Base-by-base conservation (phyloP, 1,140 invertebrate genomes). In the Caerostris extrusa region DNA sequence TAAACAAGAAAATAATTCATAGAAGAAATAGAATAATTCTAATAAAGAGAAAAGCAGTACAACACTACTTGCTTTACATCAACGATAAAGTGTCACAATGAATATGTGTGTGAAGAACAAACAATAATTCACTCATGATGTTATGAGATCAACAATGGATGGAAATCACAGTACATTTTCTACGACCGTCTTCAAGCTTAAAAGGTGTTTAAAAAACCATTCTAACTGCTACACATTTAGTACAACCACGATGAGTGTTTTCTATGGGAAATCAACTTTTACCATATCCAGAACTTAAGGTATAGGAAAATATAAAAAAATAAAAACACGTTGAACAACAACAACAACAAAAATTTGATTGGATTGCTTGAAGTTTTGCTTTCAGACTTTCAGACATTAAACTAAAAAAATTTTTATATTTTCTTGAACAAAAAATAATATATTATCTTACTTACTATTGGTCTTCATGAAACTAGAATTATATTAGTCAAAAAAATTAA, bases 111-210 rank as follows among this genome's bases (percentile, higher is more conserved):
- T 77, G 71, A 34, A 19, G 12, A 10, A 50, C 8, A 77, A 77
- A 67, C 50, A 77, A 77, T 50, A 77, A 57, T n/a, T 85, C 83
- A 57, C 83, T 58, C 34, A 85, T 85, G 17, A 85, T 17, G 57
- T 85, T 60, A 85, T 85, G 56, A 85, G 83, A 85, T 58, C 83
- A 85, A 85, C 12, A n/a, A 57, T 85, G 83, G 56, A 85, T 85
- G 83, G 56, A 85, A 60, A 85, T 85, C 83, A 57, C 83, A 85
- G 83, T 85, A 85, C 83, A 58, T 57, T 19, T 58, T 57, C 83
- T 85, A 60, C 19, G 19, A 10, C 58, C 71, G 3, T 58, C 58
- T 17, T 85, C 83, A 85, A 58, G 83, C 17, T 58, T 85, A 7
- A 85, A 60, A 85, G 58, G n/a, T 8, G 7, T 85, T 17, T 34